These are phyloP conservation scores for Hirtodrosophila cameraria DNA, from an alignment of 2,888 invertebrate species.

Conservation along the genomic window DNA sequence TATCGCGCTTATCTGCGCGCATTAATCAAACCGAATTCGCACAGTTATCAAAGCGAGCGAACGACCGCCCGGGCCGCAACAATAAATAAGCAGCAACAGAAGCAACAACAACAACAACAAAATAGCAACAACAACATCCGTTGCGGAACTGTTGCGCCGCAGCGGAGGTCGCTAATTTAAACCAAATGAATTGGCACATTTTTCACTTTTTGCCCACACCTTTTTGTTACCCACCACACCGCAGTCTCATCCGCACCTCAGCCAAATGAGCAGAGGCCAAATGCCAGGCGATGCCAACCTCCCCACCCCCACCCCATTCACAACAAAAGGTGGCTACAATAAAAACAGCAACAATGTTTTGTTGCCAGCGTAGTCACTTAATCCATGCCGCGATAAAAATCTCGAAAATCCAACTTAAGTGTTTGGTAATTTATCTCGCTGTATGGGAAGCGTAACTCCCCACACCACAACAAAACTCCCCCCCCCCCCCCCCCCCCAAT, in stretches of 20 bases:
- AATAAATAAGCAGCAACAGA: slow-evolving; percentile 51
- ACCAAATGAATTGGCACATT: slow-evolving; percentile 84
- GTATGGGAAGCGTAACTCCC: slow-evolving; percentile 36
- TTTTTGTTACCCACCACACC: slow-evolving; percentile 1
- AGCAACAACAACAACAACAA: slow-evolving; percentile 22
- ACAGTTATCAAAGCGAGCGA: slow-evolving; percentile 44
- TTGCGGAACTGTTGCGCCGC: slow-evolving; percentile 69
- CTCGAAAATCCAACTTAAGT: slow-evolving; percentile 84
- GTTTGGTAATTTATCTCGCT: slow-evolving; percentile 82
- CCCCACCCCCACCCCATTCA: slow-evolving; percentile 28
- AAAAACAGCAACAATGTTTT: slow-evolving; percentile 34
- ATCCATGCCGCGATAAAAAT: slow-evolving; percentile 82
- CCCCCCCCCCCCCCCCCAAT: background rate
- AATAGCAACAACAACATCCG: slow-evolving; percentile 29
- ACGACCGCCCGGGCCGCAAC: slow-evolving; percentile 45
- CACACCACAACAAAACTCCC: no score
- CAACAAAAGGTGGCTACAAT: slow-evolving; percentile 44
- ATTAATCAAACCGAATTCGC: slow-evolving; percentile 80
- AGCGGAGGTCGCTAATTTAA: slow-evolving; percentile 82
- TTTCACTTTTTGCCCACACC: slow-evolving; percentile 76
- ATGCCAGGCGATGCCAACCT: slow-evolving; percentile 44
- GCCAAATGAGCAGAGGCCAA: slow-evolving; percentile 63
- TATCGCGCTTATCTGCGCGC: slow-evolving; percentile 81
- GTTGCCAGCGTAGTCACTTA: slow-evolving; percentile 70
- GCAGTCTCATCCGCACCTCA: slow-evolving; percentile 7